Base-by-base conservation (phyloP, 2,113 vertebrate genomes). In the Micronycteris hirsuta region DNA sequence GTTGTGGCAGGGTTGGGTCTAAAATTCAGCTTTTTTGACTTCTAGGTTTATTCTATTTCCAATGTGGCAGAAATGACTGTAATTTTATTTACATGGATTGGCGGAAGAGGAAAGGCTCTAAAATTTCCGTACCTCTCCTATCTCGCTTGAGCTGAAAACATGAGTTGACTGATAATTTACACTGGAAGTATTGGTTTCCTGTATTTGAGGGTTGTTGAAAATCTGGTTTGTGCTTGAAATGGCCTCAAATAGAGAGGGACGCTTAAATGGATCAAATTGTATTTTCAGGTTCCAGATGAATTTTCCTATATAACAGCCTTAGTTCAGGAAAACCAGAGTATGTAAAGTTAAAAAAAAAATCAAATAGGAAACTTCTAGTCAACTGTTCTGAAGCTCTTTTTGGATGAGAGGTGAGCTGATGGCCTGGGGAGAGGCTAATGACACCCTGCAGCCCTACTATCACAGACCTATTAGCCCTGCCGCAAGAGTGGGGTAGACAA, bases 51-150 rank as follows among this genome's bases (percentile, higher is more conserved):
- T 83, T 70, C 20, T 85, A 36, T 94, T 93, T 81, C 20, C 45
- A 89, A 31, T 8, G 65, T 58, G 65, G 86, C 49, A 92, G 67
- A 77, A 87, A 90, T 85, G 56, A 61, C 77, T 80, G 5, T 49
- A 83, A 80, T 97, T 94, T 71, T 96, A 94, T 92, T 95, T 96
- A 87, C 49, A 61, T 78, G 77, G n/a, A 58, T 63, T 91, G 77
- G 86, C 19, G 83, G 24, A 90, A 76, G 86, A 87, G 45, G 24
- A 91, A 31, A 86, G 7, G 16, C 84, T 70, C 76, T 97, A 41
- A 43, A n/a, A 83, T 96, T 93, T 96, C 76, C 83, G 12, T 78
- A 67, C 70, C 14, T 77, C 43, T 87, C 8, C 54, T 85, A 24
- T 80, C 28, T 80, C 74, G 71, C 33, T 93, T 94, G 78, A 95